These are phyloP conservation scores for Polylopha cassiicola DNA, from an alignment of 2,888 invertebrate species.

Conservation along the genomic window DNA sequence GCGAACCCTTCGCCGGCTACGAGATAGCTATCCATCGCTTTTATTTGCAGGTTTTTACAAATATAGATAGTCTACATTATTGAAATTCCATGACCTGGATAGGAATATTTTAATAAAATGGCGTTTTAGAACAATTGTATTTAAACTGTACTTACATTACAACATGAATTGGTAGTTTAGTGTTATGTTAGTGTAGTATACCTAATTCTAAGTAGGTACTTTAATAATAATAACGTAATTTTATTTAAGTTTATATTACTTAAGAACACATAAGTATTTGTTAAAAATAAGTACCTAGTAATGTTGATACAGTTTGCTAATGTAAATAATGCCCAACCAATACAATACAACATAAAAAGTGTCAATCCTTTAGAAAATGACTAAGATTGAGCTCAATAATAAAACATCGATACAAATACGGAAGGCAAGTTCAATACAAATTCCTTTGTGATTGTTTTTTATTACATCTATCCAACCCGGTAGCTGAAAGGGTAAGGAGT, in stretches of 20 bases:
- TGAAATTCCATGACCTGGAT: constrained; percentile 22
- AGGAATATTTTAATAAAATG: no score
- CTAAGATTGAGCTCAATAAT: constrained; percentile 16
- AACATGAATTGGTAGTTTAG: no score
- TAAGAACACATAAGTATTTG: constrained; percentile 6
- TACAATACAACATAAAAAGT: constrained; percentile 21
- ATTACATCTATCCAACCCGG: constrained; percentile 43
- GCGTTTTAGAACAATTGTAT: constrained; percentile 17
- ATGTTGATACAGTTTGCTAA: constrained; percentile 14
- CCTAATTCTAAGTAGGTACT: no score
- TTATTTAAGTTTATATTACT: no score
- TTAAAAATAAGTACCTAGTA: no score
- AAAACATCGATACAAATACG: constrained; percentile 16
- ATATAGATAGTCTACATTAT: constrained; percentile 18
- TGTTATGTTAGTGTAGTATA: no score
- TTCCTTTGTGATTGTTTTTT: constrained; percentile 47
- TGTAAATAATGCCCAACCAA: no score
- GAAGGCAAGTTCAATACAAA: constrained; percentile 22
- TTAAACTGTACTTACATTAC: constrained; percentile 8
- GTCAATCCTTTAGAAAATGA: constrained; percentile 17
- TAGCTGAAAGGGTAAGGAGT: constrained; percentile 56
- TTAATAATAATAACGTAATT: no score
- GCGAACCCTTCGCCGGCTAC: constrained; percentile 60
- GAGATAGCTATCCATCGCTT: constrained; percentile 54
- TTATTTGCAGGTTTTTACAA: constrained; percentile 48